Evolutionary conservation across 2,888 invertebrate genomes (phyloP).

Genomic region (Stegana nigrithorax): DNA sequence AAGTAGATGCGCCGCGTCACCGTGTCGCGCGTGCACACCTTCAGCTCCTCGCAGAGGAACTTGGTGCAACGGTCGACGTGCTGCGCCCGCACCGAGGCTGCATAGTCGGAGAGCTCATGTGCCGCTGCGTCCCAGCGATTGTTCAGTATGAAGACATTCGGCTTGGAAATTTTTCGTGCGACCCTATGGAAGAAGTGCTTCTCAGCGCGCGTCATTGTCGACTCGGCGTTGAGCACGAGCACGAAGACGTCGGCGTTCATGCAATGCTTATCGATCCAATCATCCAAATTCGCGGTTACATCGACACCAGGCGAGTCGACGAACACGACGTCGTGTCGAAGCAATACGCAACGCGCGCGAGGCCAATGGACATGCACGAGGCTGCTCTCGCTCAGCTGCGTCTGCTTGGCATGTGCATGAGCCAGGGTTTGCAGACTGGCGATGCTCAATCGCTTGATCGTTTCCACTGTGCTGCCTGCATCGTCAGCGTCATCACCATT

Average conservation of each 20-base stretch:
- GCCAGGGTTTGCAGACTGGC: conserved; percentile 78
- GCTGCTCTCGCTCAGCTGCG: conserved; percentile 88
- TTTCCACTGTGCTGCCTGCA: no score
- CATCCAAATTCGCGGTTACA: conserved; percentile 96
- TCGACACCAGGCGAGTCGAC: conserved; percentile 99
- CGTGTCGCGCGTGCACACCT: conserved; percentile 86
- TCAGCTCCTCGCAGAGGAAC: conserved; percentile 93
- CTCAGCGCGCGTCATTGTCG: conserved; percentile 97
- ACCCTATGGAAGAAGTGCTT: conserved; percentile 99
- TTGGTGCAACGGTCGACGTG: conserved; percentile 94
- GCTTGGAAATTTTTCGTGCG: conserved; percentile 93
- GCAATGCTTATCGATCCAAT: conserved; percentile 99
- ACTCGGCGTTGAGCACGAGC: conserved; percentile 97
- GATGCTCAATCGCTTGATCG: conserved; percentile 73
- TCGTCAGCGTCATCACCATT: conserved; percentile 82
- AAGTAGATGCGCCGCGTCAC: conserved; percentile 96
- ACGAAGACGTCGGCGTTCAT: conserved; percentile 99
- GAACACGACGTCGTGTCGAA: conserved; percentile 97
- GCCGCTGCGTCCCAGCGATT: conserved; percentile 99
- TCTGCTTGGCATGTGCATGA: conserved; percentile 90
- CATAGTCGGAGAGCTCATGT: conserved; percentile 79
- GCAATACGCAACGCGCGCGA: conserved; percentile 88
- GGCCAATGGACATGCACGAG: conserved; percentile 78
- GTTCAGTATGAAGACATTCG: conserved; percentile 98
- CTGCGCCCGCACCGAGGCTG: conserved; percentile 88